Evolutionary conservation across 1,140 invertebrate genomes (phyloP).

Genomic region (Babylonia areolata): DNA sequence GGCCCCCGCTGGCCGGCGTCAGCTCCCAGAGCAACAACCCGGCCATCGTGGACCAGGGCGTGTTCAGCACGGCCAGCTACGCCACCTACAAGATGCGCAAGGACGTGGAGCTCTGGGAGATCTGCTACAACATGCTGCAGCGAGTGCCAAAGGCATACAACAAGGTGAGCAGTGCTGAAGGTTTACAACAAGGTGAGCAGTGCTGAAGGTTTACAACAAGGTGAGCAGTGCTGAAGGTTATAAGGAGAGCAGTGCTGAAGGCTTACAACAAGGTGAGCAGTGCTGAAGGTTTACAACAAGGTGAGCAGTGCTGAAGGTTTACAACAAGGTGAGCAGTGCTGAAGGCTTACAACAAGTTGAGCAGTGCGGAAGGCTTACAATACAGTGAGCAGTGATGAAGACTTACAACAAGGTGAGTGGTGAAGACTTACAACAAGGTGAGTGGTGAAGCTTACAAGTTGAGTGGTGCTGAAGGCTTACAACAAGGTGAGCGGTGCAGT

Average conservation of each 20-base stretch:
- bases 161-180: conserved; percentile 57
- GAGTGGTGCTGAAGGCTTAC: too few relatives aligned
- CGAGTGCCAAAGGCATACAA: conserved; percentile 73
- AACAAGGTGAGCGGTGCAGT: too few relatives aligned
- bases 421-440: too few relatives aligned
- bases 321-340: too few relatives aligned
- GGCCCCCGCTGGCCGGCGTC: conserved; percentile 67
- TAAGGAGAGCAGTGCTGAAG: too few relatives aligned
- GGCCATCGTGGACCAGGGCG: conserved; percentile 64
- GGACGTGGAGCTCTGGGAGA: conserved; percentile 74
- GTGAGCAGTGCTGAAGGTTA: too few relatives aligned
- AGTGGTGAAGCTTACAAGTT: too few relatives aligned
- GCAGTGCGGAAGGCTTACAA: too few relatives aligned
- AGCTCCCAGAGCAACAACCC: conserved; percentile 71
- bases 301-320: too few relatives aligned
- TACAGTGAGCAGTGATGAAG: too few relatives aligned
- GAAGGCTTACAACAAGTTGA: too few relatives aligned
- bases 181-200: background rate
- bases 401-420: too few relatives aligned
- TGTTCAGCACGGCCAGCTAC: conserved; percentile 72
- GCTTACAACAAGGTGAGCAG: background rate
- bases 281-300: background rate
- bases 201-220: background rate
- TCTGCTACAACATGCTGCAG: conserved; percentile 70
- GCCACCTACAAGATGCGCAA: conserved; percentile 71